phyloP scores from a whole-genome alignment of 2,113 vertebrate species.

The Odontophorus gujanensis region DNA sequence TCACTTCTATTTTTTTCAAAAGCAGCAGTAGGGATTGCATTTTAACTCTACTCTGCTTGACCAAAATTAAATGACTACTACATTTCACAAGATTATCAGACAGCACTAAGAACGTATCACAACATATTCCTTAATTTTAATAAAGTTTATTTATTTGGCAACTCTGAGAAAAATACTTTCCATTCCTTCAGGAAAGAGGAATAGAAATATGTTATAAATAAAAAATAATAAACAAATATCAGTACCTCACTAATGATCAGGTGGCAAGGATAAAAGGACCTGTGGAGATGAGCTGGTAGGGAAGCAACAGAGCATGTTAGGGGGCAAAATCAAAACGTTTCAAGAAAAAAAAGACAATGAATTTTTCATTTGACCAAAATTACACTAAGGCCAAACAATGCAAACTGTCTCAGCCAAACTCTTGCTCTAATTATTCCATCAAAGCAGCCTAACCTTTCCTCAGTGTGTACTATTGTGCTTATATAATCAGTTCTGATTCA shows the following conservation, averaged over 20 bases:
- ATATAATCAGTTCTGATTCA: constrained; percentile 35
- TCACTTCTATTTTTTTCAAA: background rate
- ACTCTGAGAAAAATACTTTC: background rate
- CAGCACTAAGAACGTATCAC: background rate
- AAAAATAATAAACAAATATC: background rate
- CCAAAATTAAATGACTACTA: background rate
- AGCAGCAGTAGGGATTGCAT: background rate
- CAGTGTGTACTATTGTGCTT: constrained; percentile 23
- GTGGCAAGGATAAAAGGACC: background rate
- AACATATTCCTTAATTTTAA: background rate
- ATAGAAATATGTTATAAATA: background rate
- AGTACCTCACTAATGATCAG: background rate
- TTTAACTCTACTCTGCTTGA: background rate
- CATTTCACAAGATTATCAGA: background rate
- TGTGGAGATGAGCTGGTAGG: background rate
- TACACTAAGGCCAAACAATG: background rate
- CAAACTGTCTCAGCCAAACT: background rate
- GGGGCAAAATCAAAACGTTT: background rate
- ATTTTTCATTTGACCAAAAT: background rate
- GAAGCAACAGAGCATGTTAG: background rate
- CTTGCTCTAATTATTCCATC: background rate
- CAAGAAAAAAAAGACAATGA: background rate
- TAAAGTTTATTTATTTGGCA: background rate
- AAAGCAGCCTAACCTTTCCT: constrained; percentile 19
- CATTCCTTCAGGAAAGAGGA: background rate